Conservation (phyloP, 2,113 vertebrate genomes). For the Vombatus ursinus region DNA sequence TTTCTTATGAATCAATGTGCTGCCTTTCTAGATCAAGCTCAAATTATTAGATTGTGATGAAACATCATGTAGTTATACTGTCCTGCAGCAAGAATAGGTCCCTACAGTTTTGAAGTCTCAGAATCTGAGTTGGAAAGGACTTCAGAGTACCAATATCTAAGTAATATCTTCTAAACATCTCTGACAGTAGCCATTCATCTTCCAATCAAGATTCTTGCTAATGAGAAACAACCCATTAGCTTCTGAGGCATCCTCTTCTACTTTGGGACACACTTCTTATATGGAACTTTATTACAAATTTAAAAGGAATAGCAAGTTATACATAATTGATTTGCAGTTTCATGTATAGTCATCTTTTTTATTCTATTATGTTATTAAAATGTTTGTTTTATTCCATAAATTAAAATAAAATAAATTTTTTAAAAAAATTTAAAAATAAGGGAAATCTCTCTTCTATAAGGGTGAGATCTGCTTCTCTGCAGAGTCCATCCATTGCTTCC, state of each 20-base stretch:
- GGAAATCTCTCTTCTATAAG: not conserved
- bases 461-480: not conserved
- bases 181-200: not conserved
- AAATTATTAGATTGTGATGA: not conserved
- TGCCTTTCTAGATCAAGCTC: not conserved
- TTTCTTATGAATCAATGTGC: not conserved
- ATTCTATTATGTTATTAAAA: no score
- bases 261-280: not conserved
- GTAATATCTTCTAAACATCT: not conserved
- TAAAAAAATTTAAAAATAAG: no score
- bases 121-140: not conserved
- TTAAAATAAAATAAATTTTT: no score
- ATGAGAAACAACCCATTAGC: not conserved
- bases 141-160: not conserved
- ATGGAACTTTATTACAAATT: not conserved
- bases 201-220: not conserved
- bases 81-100: not conserved
- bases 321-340: no score
- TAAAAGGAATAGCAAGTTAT: no score
- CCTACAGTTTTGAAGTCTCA: not conserved
- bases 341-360: no score
- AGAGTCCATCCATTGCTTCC: not conserved
- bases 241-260: not conserved
- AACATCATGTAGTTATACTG: not conserved
- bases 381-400: no score